Conservation (phyloP, 2,113 vertebrate species). For the Sinocyclocheilus maitianheensis region DNA sequence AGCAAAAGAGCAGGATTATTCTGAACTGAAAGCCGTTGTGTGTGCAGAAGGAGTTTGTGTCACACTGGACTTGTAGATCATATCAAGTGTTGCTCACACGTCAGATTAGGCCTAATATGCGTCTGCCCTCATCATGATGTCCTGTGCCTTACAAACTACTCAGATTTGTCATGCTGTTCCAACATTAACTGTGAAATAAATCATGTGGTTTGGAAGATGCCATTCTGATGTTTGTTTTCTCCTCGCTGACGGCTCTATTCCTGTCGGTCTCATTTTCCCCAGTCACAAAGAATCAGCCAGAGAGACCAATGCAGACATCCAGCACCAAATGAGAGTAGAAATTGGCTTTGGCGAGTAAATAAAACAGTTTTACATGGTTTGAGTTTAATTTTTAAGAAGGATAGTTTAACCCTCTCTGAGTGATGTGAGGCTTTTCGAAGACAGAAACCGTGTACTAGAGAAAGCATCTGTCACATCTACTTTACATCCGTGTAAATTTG, state of each 20-base stretch:
- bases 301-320: neutral
- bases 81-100: constrained; percentile 38
- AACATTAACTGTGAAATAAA: constrained; percentile 38
- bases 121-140: constrained; percentile 11
- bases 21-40: constrained; percentile 9
- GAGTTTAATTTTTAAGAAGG: constrained; percentile 4
- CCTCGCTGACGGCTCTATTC: neutral
- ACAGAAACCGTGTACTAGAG: neutral
- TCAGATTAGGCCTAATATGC: constrained; percentile 40
- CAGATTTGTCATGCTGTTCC: constrained; percentile 33
- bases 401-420: neutral
- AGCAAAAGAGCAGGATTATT: constrained; percentile 1
- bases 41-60: constrained; percentile 7
- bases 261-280: constrained; percentile 24
- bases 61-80: constrained; percentile 25
- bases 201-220: constrained; percentile 29
- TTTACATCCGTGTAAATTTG: neutral
- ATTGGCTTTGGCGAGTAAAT: constrained; percentile 13
- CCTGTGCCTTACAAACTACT: constrained; percentile 21
- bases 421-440: neutral
- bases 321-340: constrained; percentile 9
- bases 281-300: constrained; percentile 27
- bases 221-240: constrained; percentile 37
- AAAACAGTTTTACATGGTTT: neutral
- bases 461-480: neutral